Evolutionary conservation across 2,797 vertebrate genomes (phyloP).

Genomic region (Pangasius djambal): DNA sequence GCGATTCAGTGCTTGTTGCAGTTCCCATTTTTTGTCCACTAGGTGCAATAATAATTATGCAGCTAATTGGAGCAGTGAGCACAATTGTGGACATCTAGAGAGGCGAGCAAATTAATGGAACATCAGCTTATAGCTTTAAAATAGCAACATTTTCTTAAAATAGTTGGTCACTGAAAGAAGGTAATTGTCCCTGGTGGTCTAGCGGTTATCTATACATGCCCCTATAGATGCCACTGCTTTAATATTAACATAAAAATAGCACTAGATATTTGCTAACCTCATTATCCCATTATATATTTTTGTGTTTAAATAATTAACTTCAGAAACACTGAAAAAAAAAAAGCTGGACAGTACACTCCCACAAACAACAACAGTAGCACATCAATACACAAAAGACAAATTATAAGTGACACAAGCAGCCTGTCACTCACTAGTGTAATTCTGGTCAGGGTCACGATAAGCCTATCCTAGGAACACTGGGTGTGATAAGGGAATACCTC

Average conservation of each 20-base stretch:
- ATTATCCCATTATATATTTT: background rate
- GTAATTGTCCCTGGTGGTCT: background rate
- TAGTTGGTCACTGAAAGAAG: background rate
- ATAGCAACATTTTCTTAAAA: background rate
- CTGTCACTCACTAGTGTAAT: background rate
- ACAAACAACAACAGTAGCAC: background rate
- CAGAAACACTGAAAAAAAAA: background rate
- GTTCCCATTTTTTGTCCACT: background rate
- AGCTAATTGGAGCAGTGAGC: background rate
- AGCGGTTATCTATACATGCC: too few relatives aligned
- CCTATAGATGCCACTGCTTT: too few relatives aligned
- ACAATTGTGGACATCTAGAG: background rate
- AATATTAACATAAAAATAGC: too few relatives aligned
- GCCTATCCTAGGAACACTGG: background rate
- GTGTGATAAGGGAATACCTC: background rate
- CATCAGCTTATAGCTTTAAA: background rate
- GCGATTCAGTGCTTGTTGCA: background rate
- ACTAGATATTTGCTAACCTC: background rate
- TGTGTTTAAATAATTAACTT: background rate
- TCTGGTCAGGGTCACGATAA: background rate
- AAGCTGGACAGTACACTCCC: background rate
- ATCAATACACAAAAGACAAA: background rate
- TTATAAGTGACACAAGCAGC: background rate
- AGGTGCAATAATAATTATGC: background rate
- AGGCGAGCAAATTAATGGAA: background rate